A percentile compares a stretch with the other conserved stretches of the same genome.
These are phyloP conservation scores for Leptatherina wallacei DNA, from an alignment of 2,797 vertebrate species.

Conservation along the genomic window DNA sequence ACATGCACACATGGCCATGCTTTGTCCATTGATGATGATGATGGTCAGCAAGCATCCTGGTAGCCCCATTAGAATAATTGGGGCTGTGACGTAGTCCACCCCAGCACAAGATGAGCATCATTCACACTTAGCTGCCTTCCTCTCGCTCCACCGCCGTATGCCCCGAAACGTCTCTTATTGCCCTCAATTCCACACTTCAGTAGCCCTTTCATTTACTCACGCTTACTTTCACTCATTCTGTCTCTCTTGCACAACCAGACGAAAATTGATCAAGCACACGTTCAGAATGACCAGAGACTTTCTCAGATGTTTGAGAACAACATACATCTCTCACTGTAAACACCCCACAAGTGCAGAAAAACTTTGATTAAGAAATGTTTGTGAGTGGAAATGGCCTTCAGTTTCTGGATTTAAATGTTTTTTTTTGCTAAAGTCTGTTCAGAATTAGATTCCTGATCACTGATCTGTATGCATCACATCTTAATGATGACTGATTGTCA, in stretches of 20 bases:
- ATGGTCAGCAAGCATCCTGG: constrained; percentile 73
- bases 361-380: constrained; percentile 1
- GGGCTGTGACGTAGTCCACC: constrained; percentile 54
- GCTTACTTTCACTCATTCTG: constrained; percentile 26
- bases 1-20: constrained; percentile 9
- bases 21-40: constrained; percentile 61
- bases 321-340: constrained; percentile 2
- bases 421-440: not conserved
- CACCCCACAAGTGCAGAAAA: not conserved
- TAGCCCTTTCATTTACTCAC: constrained; percentile 50
- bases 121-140: constrained; percentile 67
- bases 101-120: constrained; percentile 65
- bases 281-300: constrained; percentile 1
- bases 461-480: not conserved
- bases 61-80: constrained; percentile 69
- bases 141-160: constrained; percentile 35
- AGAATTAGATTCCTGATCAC: not conserved
- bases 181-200: constrained; percentile 52
- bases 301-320: constrained; percentile 4
- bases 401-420: not conserved
- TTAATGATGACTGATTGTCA: not conserved
- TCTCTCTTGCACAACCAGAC: constrained; percentile 34
- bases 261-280: constrained; percentile 30
- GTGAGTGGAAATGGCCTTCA: constrained; percentile 16
- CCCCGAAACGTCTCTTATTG: constrained; percentile 46